Conservation (phyloP, 2,888 invertebrate genomes). For the Heteromyza rotundicornis region DNA sequence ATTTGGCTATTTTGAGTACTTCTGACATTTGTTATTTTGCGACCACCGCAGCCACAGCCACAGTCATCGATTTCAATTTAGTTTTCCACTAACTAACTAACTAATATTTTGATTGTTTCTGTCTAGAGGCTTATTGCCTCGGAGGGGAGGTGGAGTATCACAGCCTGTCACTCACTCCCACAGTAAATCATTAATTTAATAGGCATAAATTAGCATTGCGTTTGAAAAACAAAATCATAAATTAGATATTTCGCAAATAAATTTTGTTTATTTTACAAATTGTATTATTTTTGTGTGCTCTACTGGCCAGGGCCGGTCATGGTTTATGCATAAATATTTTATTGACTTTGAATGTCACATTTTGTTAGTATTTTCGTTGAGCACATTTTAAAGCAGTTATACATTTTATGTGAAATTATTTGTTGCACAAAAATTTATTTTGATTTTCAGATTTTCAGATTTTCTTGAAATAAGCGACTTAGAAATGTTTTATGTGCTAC, state of each 20-base stretch:
- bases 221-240: background rate
- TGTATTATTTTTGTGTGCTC: background rate
- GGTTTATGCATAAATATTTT: background rate
- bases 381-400: background rate
- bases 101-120: too few species aligned
- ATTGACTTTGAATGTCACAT: background rate
- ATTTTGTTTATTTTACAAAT: background rate
- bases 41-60: too few species aligned
- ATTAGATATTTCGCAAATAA: background rate
- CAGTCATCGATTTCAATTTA: too few species aligned
- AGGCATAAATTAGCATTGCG: background rate
- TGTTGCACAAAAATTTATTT: too few species aligned
- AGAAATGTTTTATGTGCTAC: too few species aligned
- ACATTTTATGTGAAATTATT: background rate
- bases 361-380: background rate
- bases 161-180: background rate
- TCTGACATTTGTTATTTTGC: background rate
- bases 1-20: background rate
- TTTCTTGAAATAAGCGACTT: too few species aligned
- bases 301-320: background rate
- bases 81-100: too few species aligned
- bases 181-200: too few species aligned
- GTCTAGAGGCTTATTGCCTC: background rate
- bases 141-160: background rate
- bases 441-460: too few species aligned